phyloP scores from a whole-genome alignment of 1,140 invertebrate genomes.

The Theocolax elegans region DNA sequence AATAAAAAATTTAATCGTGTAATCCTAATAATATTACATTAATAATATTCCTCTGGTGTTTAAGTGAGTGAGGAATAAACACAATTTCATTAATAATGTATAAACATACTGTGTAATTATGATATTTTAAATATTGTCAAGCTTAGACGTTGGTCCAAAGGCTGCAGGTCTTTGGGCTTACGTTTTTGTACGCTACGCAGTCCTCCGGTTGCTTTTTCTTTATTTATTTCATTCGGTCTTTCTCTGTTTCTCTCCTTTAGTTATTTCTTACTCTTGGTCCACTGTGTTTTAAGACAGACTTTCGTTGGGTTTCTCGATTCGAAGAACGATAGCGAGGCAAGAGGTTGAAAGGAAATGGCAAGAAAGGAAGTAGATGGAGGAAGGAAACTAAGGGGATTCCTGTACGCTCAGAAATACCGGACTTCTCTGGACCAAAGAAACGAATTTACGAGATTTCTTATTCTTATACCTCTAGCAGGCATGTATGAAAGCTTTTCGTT shows the following conservation, averaged over 20 bases:
- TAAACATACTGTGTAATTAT: not conserved
- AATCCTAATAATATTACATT: not conserved
- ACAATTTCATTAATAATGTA: not conserved
- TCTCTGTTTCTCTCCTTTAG: constrained; percentile 6
- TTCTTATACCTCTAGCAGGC: constrained; percentile 19
- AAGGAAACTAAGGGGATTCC: constrained; percentile 41
- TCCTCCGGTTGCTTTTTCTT: no score
- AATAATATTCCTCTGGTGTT: not conserved
- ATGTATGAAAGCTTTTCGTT: constrained; percentile 28
- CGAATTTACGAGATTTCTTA: constrained; percentile 44
- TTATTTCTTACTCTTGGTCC: constrained; percentile 32
- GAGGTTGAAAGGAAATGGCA: constrained; percentile 36
- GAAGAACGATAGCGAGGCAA: constrained; percentile 33
- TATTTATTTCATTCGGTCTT: not conserved
- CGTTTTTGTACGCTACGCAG: not conserved
- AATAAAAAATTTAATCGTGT: no score
- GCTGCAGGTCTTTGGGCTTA: not conserved
- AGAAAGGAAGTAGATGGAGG: constrained; percentile 34
- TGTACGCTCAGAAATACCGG: constrained; percentile 30
- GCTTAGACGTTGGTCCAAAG: not conserved
- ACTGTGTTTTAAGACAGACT: constrained; percentile 40
- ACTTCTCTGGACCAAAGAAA: constrained; percentile 32
- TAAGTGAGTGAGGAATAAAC: not conserved
- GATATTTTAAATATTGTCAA: not conserved
- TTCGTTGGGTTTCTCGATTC: constrained; percentile 37